A percentile compares a stretch with the other conserved stretches of the same genome.
Evolutionary conservation across 2,113 vertebrate species (phyloP).

Genomic region (Lophotis ruficrista): DNA sequence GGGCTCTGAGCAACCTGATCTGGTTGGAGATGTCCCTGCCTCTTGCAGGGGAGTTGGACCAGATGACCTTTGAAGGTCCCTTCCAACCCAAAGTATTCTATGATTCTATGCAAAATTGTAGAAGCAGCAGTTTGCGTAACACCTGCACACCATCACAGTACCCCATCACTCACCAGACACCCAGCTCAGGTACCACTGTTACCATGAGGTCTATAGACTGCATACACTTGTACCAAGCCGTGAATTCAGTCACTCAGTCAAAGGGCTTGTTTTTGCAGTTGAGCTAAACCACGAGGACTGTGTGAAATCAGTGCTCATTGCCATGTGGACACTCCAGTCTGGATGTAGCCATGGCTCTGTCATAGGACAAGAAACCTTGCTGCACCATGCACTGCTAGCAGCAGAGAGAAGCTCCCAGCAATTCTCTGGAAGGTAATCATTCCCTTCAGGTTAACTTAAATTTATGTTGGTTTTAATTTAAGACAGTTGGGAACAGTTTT

Average conservation of each 20-base stretch:
- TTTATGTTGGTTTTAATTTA: slow-evolving; percentile 1
- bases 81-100: too few relatives aligned
- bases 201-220: fast-evolving
- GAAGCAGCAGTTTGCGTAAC: neutral
- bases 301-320: neutral
- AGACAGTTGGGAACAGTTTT: neutral
- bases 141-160: neutral
- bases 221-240: neutral
- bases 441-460: neutral
- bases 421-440: neutral
- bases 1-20: too few relatives aligned
- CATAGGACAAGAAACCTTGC: neutral
- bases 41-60: too few relatives aligned
- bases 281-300: neutral
- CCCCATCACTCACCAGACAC: neutral
- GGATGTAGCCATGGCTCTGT: neutral
- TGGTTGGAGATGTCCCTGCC: too few relatives aligned
- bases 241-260: neutral
- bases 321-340: neutral
- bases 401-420: neutral
- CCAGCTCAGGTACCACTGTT: neutral
- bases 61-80: too few relatives aligned
- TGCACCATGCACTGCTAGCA: neutral
- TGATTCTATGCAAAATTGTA: neutral
- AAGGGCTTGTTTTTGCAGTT: neutral